These are phyloP conservation scores for Saxicola maurus DNA, from an alignment of 2,797 vertebrate genomes.

Conservation along the genomic window DNA sequence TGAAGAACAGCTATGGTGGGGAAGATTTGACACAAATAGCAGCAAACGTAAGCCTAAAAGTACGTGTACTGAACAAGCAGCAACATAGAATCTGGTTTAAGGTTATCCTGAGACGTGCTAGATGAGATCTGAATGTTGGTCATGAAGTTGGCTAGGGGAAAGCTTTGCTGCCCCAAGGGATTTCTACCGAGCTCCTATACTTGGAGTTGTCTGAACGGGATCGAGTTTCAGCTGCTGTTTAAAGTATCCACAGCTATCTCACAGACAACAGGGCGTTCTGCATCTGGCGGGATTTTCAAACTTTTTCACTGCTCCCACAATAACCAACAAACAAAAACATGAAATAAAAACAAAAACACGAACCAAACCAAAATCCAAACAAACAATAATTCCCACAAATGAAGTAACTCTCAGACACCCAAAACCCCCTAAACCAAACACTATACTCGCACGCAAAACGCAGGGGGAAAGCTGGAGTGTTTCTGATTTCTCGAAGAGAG, in stretches of 20 bases:
- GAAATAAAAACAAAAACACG: neutral
- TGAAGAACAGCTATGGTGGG: neutral
- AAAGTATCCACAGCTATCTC: neutral
- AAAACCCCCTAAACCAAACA: rapidly evolving
- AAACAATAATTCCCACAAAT: neutral
- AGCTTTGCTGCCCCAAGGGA: neutral
- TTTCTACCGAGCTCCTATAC: neutral
- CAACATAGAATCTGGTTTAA: neutral
- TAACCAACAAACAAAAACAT: neutral
- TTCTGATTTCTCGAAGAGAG: neutral
- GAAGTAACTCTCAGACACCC: neutral
- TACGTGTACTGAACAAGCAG: rapidly evolving
- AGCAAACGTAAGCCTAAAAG: neutral
- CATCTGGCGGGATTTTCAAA: neutral
- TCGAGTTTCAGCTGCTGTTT: neutral
- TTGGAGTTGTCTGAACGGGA: neutral
- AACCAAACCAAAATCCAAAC: neutral
- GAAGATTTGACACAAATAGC: neutral
- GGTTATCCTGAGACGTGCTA: neutral
- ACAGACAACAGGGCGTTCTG: neutral
- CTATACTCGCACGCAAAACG: neutral
- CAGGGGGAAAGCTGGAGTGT: neutral
- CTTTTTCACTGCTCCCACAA: neutral
- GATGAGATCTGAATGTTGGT: neutral
- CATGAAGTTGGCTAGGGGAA: neutral